Evolutionary conservation across 2,113 vertebrate genomes (phyloP).

Genomic region (Colossoma macropomum): DNA sequence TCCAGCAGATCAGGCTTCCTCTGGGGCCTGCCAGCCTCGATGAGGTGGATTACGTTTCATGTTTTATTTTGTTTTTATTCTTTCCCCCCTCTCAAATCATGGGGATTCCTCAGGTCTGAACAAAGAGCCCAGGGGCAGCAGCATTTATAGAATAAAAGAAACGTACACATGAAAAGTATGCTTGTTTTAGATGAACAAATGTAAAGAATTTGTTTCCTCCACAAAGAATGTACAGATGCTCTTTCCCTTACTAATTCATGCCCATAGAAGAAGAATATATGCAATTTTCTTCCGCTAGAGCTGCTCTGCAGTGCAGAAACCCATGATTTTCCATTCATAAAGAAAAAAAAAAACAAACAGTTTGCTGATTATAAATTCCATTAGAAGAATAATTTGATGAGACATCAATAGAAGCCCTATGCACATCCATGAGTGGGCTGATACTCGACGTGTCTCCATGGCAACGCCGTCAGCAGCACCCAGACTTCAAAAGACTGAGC

Average conservation of each 20-base stretch:
- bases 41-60: conserved; percentile 18
- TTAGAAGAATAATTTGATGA: conserved; percentile 52
- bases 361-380: conserved; percentile 41
- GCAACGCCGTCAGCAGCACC: conserved; percentile 47
- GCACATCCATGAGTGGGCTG: conserved; percentile 29
- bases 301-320: neutral
- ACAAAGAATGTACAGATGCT: neutral
- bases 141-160: neutral
- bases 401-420: conserved; percentile 43
- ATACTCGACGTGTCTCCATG: conserved; percentile 41
- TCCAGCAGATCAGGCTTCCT: neutral
- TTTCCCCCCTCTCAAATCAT: neutral
- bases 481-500: conserved; percentile 26
- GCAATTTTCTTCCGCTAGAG: neutral
- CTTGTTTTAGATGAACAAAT: neutral
- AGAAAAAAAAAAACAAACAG: neutral
- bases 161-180: neutral
- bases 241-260: neutral
- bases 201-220: neutral
- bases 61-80: neutral
- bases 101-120: conserved; percentile 38
- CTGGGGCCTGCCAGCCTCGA: neutral
- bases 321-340: conserved; percentile 1
- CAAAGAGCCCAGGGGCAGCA: neutral
- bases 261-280: neutral